Percentiles rank a stretch among this genome's conserved stretches.
Evolutionary conservation across 2,888 invertebrate species (phyloP).

Genomic region (Erynnis tages): DNA sequence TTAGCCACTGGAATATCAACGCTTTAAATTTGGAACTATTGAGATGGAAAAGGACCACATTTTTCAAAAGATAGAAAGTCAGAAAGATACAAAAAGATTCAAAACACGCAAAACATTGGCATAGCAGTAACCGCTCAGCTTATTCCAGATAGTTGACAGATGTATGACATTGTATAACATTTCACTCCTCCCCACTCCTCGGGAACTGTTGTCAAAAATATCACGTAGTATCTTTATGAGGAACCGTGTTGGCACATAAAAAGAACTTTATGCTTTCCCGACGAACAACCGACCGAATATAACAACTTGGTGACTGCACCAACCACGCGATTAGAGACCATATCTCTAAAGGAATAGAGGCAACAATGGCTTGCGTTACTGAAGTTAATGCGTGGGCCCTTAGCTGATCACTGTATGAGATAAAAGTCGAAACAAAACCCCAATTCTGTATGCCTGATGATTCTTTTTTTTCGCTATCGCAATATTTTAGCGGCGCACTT

Average conservation of each 20-base stretch:
- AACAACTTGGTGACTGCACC: constrained; percentile 12
- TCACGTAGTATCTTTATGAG: constrained; percentile 71
- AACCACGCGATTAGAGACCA: not conserved
- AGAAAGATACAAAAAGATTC: no score
- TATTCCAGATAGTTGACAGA: constrained; percentile 14
- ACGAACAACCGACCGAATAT: constrained; percentile 34
- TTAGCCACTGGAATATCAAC: no score
- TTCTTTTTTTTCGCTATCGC: constrained; percentile 49
- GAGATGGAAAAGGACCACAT: no score
- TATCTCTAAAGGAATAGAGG: not conserved
- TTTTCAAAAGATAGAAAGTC: no score
- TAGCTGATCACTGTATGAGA: constrained; percentile 34
- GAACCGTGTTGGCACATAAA: constrained; percentile 68
- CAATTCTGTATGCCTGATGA: constrained; percentile 53
- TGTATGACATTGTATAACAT: constrained; percentile 31
- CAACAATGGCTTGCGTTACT: not conserved
- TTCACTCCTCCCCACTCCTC: constrained; percentile 42
- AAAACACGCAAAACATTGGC: not conserved
- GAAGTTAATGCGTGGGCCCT: constrained; percentile 9
- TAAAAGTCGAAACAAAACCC: constrained; percentile 53
- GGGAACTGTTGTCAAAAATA: constrained; percentile 61
- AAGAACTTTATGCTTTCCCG: constrained; percentile 61
- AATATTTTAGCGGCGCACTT: constrained; percentile 45
- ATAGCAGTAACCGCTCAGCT: not conserved
- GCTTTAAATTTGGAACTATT: no score